Percentiles rank a stretch among this genome's conserved stretches.
Evolutionary conservation across 1,140 invertebrate genomes (phyloP).

Genomic region (Oryzaephilus surinamensis): DNA sequence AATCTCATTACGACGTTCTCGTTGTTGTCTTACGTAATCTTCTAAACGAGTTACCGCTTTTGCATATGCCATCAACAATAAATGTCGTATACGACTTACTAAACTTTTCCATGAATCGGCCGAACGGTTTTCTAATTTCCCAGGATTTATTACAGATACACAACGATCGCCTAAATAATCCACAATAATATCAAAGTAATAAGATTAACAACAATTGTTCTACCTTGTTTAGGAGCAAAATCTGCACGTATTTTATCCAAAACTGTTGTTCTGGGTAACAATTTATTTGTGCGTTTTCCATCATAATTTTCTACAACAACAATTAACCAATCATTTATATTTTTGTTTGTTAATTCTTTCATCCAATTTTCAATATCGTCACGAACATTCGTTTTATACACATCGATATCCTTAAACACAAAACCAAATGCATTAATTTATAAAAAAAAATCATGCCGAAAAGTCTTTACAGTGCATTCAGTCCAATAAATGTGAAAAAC

Average conservation of each 20-base stretch:
- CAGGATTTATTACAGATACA: constrained; percentile 81
- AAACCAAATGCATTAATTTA: neutral
- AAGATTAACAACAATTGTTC: constrained; percentile 8
- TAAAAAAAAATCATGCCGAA: neutral
- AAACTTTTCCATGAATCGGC: constrained; percentile 83
- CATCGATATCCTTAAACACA: constrained; percentile 72
- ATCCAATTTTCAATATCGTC: constrained; percentile 87
- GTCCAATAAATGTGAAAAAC: constrained; percentile 94
- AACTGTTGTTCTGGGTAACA: constrained; percentile 84
- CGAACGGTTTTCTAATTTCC: constrained; percentile 73
- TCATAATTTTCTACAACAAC: constrained; percentile 87
- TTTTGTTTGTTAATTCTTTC: constrained; percentile 58
- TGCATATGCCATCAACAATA: constrained; percentile 81
- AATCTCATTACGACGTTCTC: constrained; percentile 80
- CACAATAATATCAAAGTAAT: constrained; percentile 1
- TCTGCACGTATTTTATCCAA: constrained; percentile 90
- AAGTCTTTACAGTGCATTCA: constrained; percentile 70
- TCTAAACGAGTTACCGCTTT: constrained; percentile 77
- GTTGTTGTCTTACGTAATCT: constrained; percentile 78
- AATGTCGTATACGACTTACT: constrained; percentile 67
- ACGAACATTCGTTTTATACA: constrained; percentile 72
- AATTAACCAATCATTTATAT: constrained; percentile 88
- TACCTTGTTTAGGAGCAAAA: constrained; percentile 85
- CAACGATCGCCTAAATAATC: constrained; percentile 56
- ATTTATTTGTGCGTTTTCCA: constrained; percentile 81